A percentile compares a stretch with the other conserved stretches of the same genome.
Evolutionary conservation across 2,797 vertebrate genomes (phyloP).

Genomic region (Brachyrhaphis roseni): DNA sequence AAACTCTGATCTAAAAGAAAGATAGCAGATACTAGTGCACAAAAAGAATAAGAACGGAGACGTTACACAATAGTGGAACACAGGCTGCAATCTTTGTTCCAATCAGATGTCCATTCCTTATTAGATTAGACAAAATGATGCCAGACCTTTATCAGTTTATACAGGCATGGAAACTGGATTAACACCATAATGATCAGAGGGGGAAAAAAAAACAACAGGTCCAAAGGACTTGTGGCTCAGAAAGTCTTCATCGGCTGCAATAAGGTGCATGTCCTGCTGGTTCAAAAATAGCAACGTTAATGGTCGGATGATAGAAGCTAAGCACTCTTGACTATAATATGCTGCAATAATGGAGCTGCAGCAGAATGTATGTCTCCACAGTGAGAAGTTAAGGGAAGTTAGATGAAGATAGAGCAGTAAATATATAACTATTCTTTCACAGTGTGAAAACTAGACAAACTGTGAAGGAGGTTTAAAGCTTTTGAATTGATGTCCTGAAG

Average conservation of each 20-base stretch:
- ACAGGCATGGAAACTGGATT: conserved; percentile 54
- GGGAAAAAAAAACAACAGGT: neutral
- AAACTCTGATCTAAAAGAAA: conserved; percentile 2
- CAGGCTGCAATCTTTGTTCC: conserved; percentile 1
- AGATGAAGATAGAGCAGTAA: conserved; percentile 17
- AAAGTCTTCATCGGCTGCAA: conserved; percentile 29
- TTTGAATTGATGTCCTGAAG: neutral
- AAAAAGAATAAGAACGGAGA: neutral
- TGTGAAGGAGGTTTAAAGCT: neutral
- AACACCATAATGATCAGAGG: conserved; percentile 35
- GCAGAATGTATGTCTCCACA: conserved; percentile 26
- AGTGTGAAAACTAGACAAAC: neutral
- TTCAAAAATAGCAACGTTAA: conserved; percentile 64
- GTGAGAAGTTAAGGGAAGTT: conserved; percentile 7
- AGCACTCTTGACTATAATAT: conserved; percentile 44
- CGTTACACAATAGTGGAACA: conserved; percentile 1
- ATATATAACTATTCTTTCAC: conserved; percentile 3
- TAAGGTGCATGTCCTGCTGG: conserved; percentile 34
- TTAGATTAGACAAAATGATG: conserved; percentile 43
- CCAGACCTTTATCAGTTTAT: conserved; percentile 46
- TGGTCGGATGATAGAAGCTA: conserved; percentile 37
- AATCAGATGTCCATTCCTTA: conserved; percentile 24
- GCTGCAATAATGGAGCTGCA: conserved; percentile 21
- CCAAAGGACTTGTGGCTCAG: conserved; percentile 36
- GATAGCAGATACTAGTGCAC: neutral